Base-by-base conservation (phyloP, 2,888 invertebrate species). In the Pharmacophagus antenor region DNA sequence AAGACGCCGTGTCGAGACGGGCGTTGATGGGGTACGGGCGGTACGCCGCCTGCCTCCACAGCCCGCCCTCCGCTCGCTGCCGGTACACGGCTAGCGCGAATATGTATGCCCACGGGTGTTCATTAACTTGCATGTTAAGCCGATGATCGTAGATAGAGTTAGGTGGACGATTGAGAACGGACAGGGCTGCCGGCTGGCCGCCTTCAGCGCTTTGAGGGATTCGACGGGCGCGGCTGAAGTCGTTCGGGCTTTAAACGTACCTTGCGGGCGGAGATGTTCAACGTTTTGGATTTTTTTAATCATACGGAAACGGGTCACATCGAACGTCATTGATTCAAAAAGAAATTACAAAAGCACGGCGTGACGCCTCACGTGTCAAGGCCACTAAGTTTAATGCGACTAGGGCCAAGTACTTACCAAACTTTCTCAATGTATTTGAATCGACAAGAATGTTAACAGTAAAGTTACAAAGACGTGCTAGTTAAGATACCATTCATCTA, bases 41-140 rank as follows among this genome's bases (percentile, higher is more conserved):
- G 66, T 57, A n/a, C 23, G 62, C 67, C 54, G 60, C 65, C 68
- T 62, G 17, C 44, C 60, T 62, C 65, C 61, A 60, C 60, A 46
- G 54, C 51, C n/a, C 37, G n/a, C 4, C 63, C 71, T 63, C 67
- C 70, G 63, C 64, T 62, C 62, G 65, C 66, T 59, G 65, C 72
- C 73, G 70, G 70, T 72, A 70, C 74, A 72, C 69, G 70, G 72
- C 65, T 67, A 71, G 71, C 67, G 74, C 71, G 80, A 77, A 77
- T 80, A 77, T 84, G 77, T 80, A 78, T 76, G 77, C 79, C 77
- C 73, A 70, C 69, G 74, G 76, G 74, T 78, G 80, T 83, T 86
- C 86, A 85, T 87, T 85, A 87, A 82, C 81, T 82, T 78, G 74
- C 80, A 83, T 83, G 84, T 83, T 85, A 84, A 87, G 82, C 82